These are phyloP conservation scores for Heliocidaris erythrogramma DNA, from an alignment of 35 echinoderm and acorn worm genomes.

Conservation along the genomic window DNA sequence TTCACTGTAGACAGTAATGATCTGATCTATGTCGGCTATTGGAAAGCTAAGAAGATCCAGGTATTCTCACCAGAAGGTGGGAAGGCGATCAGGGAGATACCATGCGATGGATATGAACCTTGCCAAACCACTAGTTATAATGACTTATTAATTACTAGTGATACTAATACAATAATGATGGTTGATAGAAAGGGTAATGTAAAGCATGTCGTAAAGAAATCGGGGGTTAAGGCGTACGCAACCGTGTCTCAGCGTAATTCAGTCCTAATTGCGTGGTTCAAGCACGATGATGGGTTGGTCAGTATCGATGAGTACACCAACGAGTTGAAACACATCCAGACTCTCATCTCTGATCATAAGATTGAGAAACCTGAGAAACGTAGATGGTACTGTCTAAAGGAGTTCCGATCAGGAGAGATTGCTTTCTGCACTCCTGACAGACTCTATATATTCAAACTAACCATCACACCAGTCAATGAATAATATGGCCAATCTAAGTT, in stretches of 20 bases:
- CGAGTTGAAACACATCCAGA: neutral
- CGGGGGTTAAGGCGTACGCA: neutral
- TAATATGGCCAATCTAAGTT: too few relatives aligned
- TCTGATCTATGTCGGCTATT: neutral
- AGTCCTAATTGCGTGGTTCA: neutral
- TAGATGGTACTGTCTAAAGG: neutral
- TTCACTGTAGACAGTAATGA: neutral
- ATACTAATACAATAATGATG: neutral
- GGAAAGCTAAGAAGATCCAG: neutral
- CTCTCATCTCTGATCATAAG: neutral
- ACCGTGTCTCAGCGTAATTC: neutral
- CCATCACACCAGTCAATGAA: neutral
- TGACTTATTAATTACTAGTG: neutral
- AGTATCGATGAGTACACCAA: neutral
- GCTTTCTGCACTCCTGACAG: neutral
- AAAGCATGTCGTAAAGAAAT: neutral
- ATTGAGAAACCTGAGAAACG: neutral
- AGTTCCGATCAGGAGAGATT: neutral
- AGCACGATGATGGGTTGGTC: neutral
- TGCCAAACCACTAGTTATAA: neutral
- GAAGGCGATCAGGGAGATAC: neutral
- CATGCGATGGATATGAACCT: neutral
- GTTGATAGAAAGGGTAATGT: neutral
- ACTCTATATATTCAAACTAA: neutral
- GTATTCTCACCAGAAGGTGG: constrained; percentile 15